These are phyloP conservation scores for Casuarius casuarius DNA, from an alignment of 2,113 vertebrate species.

Conservation along the genomic window DNA sequence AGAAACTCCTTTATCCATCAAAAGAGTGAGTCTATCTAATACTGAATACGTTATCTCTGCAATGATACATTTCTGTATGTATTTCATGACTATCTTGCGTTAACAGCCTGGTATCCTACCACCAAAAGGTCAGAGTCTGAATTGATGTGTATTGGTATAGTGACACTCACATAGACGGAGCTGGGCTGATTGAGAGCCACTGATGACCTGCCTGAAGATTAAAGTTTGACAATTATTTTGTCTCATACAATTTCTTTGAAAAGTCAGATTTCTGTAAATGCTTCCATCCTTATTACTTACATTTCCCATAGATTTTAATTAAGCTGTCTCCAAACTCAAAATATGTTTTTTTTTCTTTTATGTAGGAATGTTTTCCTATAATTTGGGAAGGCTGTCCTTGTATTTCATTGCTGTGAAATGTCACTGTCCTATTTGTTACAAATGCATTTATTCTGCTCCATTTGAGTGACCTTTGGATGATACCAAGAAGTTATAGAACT, in stretches of 20 bases:
- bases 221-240: background rate
- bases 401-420: background rate
- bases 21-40: background rate
- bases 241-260: background rate
- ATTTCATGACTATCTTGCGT: background rate
- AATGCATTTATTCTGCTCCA: background rate
- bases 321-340: background rate
- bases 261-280: background rate
- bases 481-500: constrained; percentile 10
- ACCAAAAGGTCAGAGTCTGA: background rate
- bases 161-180: background rate
- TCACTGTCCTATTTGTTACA: background rate
- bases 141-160: background rate
- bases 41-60: background rate
- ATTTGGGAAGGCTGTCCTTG: background rate
- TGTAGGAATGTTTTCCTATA: background rate
- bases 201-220: background rate
- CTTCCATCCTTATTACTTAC: background rate
- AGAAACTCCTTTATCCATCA: background rate
- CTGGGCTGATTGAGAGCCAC: background rate
- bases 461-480: constrained; percentile 37
- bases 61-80: background rate
- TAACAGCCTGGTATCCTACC: background rate
- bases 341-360: background rate
- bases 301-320: background rate